Conservation (phyloP, 2,113 vertebrate genomes). For the Tenrec ecaudatus region DNA sequence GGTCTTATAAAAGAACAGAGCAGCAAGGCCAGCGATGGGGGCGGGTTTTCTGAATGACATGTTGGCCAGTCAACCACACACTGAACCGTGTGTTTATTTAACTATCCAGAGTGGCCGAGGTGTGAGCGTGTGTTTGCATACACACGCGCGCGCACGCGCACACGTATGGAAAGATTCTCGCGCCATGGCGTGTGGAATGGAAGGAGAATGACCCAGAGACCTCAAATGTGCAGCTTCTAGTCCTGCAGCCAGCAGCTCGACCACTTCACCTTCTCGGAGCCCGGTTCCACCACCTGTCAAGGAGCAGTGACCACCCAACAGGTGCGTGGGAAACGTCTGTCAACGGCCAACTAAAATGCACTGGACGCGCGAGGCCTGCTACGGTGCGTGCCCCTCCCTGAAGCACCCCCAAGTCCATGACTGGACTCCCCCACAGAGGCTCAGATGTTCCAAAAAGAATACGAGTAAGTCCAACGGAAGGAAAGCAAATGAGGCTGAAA, state of each 20-base stretch:
- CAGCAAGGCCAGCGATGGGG: not conserved
- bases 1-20: constrained; percentile 17
- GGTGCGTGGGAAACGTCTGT: not conserved
- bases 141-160: not conserved
- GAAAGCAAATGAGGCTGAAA: not conserved
- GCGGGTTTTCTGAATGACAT: not conserved
- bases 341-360: not conserved
- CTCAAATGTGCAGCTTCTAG: constrained; percentile 25
- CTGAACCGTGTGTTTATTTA: not conserved
- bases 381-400: not conserved
- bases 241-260: constrained; percentile 20
- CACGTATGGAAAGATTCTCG: not conserved
- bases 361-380: not conserved
- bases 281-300: constrained; percentile 27
- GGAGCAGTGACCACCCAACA: constrained; percentile 15
- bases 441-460: not conserved
- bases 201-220: not conserved
- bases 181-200: not conserved
- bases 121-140: not conserved
- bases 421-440: not conserved
- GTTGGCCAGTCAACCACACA: constrained; percentile 3
- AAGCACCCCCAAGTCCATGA: not conserved
- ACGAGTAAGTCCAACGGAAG: not conserved
- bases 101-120: constrained; percentile 17
- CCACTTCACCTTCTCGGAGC: not conserved